Base-by-base conservation (phyloP, 1,140 invertebrate species). In the Andricus grossulariae region DNA sequence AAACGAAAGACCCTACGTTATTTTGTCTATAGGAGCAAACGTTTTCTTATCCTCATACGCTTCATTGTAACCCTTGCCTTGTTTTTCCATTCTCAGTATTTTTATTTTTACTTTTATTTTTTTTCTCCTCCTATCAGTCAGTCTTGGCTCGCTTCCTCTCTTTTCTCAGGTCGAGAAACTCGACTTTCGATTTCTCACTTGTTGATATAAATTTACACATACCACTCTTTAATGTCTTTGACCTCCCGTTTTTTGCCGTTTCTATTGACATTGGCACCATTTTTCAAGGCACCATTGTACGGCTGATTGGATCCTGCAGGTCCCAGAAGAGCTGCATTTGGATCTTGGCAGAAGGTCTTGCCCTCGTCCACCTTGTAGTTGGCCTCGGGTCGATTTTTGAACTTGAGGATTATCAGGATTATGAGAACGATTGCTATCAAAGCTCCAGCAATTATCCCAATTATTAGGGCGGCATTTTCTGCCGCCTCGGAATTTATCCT, bases 221-320 rank as follows among this genome's bases (percentile, higher is more conserved):
- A 98, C 97, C 97, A 98, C 92, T 98, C 97, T 93, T 97, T 98
- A 81, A 98, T 95, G 89, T 97, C 96, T 93, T 97, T 97, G 79
- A 94, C 93, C 92, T 96, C 94, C 85, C 96, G 92, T 89, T 96
- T 96, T 89, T 95, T 95, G 79, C 93, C 92, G 85, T 94, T 93
- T 87, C 92, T 90, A 73, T 88, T 86, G 21, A 77, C 81, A 71
- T 88, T 89, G 74, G 89, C 86, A 49, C 87, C 88, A 72, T 88
- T 89, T 77, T 91, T 92, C 50, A 90, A 74, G 52, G 89, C 80
- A 15, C 89, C 87, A 75, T 90, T 88, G 78, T 89, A 92, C 77
- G 92, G 89, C 77, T 93, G 91, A 52, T 92, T 91, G 73, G 91
- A 87, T 18, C 92, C 90, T 6, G 84, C 76, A 55, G 88, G 88